Base-by-base conservation (phyloP, 2,888 invertebrate species). In the Craniophora ligustri region DNA sequence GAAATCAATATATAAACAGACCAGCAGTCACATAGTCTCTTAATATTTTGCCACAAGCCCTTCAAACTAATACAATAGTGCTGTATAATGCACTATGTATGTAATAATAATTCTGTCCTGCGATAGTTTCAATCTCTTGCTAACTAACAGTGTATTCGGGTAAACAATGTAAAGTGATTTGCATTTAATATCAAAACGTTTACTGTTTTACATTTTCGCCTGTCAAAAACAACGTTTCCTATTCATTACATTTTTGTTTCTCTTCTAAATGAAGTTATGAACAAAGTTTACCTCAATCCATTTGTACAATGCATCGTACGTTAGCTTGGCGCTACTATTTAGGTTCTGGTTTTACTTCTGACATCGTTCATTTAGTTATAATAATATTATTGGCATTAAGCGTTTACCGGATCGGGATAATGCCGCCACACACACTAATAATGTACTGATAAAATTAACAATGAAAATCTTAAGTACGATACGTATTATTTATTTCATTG, bases 171-270 rank as follows among this genome's bases (percentile, higher is more conserved):
- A 30, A 10, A 23, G 10, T 32, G 15, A 49, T 53, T 35, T 46
- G 38, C 66, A 60, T 66, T 23, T 21, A 53, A 32, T 18, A 45
- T 49, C 28, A 49, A 21, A 28, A 8, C 31, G 36, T 35, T n/a
- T n/a, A n/a, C n/a, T n/a, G n/a, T n/a, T 31, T 15, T 8, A 16
- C 21, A 19, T 26, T 44, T 42, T 15, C 47, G 28, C 48, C 45
- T 34, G 30, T 31, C 41, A 60, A 55, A 60, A 67, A 31, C 44
- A 45, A 42, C 15, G 8, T 40, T 42, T 35, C 11, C 15, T 45
- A 50, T 41, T 39, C 16, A 36, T 47, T 23, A 39, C 19, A 36
- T 16, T 48, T 44, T 42, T 56, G 48, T 67, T 67, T 56, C 38
- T 42, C 23, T 51, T 34, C 10, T 19, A 15, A 39, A 62, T 49